Evolutionary conservation across 2,797 vertebrate species (phyloP).

Genomic region (Diglossa cyanea): DNA sequence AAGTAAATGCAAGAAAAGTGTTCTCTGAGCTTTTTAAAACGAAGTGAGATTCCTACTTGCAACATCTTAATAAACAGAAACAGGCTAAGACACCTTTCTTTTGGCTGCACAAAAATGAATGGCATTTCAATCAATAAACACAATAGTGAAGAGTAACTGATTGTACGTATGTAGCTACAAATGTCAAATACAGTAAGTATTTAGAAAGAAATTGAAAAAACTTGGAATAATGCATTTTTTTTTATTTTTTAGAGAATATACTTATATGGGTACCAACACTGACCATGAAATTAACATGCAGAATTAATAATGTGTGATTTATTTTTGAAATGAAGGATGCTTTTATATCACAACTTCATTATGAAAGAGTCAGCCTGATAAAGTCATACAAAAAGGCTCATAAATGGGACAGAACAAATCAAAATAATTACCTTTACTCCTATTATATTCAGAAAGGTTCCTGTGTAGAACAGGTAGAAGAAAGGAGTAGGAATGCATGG

Average conservation of each 20-base stretch:
- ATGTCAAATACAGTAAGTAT: constrained; percentile 52
- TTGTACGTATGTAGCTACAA: constrained; percentile 20
- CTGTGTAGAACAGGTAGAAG: neutral
- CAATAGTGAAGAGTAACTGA: constrained; percentile 34
- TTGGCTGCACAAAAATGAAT: constrained; percentile 64
- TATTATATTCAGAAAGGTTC: neutral
- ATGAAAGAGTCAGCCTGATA: constrained; percentile 45
- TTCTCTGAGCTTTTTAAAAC: constrained; percentile 47
- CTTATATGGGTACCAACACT: constrained; percentile 40
- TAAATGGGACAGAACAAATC: constrained; percentile 3
- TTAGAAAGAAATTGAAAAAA: constrained; percentile 39
- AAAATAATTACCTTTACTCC: constrained; percentile 11
- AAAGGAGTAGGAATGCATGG: neutral
- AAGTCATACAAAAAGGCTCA: constrained; percentile 3
- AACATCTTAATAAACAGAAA: constrained; percentile 68
- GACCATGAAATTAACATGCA: constrained; percentile 59
- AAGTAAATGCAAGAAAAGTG: constrained; percentile 40
- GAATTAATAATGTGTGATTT: constrained; percentile 54
- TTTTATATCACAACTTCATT: constrained; percentile 60
- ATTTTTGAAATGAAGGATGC: constrained; percentile 46
- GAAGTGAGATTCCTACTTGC: constrained; percentile 63
- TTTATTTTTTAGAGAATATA: constrained; percentile 57
- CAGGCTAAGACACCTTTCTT: constrained; percentile 46
- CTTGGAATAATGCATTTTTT: constrained; percentile 35
- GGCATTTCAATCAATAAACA: constrained; percentile 71